Conservation (phyloP, 2,797 vertebrate species). For the Crenichthys baileyi region DNA sequence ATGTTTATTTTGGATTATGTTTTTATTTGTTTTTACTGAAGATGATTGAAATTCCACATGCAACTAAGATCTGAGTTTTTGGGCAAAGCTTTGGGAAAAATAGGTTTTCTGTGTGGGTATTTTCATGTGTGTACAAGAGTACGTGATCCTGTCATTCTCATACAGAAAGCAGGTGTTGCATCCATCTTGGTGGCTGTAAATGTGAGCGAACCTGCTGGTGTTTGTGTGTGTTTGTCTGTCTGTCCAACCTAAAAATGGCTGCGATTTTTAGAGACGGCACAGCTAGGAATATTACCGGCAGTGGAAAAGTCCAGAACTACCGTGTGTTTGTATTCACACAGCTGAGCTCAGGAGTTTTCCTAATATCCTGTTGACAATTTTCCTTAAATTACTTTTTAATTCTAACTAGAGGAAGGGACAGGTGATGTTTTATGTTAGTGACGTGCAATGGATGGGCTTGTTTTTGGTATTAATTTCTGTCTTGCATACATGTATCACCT, state of each 20-base stretch:
- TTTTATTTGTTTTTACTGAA: constrained; percentile 25
- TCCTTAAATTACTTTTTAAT: constrained; percentile 27
- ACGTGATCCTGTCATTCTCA: background rate
- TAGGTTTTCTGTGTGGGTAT: background rate
- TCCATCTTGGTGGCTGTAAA: background rate
- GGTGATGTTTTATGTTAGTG: constrained; percentile 29
- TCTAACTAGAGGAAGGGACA: constrained; percentile 10
- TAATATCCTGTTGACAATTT: constrained; percentile 23
- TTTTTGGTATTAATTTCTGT: constrained; percentile 40
- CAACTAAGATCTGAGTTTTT: background rate
- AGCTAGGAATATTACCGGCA: constrained; percentile 73
- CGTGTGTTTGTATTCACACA: constrained; percentile 24
- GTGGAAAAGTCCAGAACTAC: constrained; percentile 74
- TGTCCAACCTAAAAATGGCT: constrained; percentile 42
- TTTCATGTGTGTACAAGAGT: background rate
- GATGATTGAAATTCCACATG: constrained; percentile 41
- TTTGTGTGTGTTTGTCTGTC: constrained; percentile 50
- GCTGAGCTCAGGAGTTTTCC: background rate
- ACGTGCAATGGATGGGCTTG: background rate
- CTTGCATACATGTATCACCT: constrained; percentile 17
- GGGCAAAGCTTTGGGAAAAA: background rate
- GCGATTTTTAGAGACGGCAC: constrained; percentile 53
- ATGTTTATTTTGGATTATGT: constrained; percentile 29
- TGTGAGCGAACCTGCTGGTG: background rate
- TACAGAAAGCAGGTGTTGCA: constrained; percentile 34